Evolutionary conservation across 2,113 vertebrate species (phyloP), one percentile per base, ranked within the genome.

Genomic region (Takifugu bimaculatus): DNA sequence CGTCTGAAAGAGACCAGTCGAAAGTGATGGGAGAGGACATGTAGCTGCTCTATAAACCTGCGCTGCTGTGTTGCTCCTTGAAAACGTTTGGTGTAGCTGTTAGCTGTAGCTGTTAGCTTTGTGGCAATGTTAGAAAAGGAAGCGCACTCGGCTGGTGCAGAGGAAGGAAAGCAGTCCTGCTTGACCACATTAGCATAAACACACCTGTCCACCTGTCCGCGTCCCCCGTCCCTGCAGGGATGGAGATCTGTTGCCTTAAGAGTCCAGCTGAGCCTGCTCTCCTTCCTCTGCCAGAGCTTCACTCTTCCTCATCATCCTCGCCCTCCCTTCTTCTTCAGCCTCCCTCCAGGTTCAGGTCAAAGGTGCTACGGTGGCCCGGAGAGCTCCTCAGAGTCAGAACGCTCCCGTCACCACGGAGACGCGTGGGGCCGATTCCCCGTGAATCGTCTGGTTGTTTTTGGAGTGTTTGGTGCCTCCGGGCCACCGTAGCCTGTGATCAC

Each of bases 181-280:
- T 39, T 32, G 5, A 15, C 44, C 44, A 48, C 45, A 48, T 14
- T 13, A n/a, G 12, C 13, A 48, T n/a, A 48, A 48, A n/a, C 9
- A 15, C 45, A 14, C 20, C 20, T 20, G 20, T 48, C 15, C 45
- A 15, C 45, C 45, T 54, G 48, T 69, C 13, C 6, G 6, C 11
- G 55, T 39, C 57, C 58, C 53, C 61, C 58, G 13, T 78, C 72
- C 2, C 62, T 56, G 65, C 61, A 73, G 74, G 1, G 65, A 75
- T 55, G 73, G 68, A 80, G 70, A 73, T 58, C 45, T 60, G 72
- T 74, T 80, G 84, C 86, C 83, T 84, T 82, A 86, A 74, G 60
- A 70, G 65, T 74, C 62, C 62, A 53, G 68, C 49, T 20, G 39
- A 72, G 56, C 53, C 65, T 75, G 74, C 65, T 62, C 69, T 68